Base-by-base conservation (phyloP, 1,140 invertebrate species). In the Sitodiplosis mosellana region DNA sequence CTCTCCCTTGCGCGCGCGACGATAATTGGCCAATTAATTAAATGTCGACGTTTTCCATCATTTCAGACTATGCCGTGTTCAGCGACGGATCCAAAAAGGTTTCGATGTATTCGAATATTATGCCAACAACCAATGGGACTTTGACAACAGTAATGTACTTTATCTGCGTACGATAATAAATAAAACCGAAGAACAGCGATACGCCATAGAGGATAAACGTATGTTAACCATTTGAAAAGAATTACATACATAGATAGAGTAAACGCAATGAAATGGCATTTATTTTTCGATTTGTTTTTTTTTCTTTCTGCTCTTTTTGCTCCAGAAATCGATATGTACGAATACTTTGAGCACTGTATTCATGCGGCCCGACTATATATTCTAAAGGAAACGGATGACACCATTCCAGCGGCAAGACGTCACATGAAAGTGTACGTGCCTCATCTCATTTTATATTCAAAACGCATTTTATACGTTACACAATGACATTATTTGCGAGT, bases 61-160 rank as follows among this genome's bases (percentile, higher is more conserved):
- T 61, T 69, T 1, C 57, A 84, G 82, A 3, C 65, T 87, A 56
- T 77, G 77, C 52, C 70, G 79, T 14, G 76, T 87, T 0, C 83
- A 86, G 51, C 74, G 77, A 42, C 71, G 81, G 21, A 83, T 87
- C 52, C 70, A 69, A 51, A 87, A 86, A 66, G 83, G 83, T 1
- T 85, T 85, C 53, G 81, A 86, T 53, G 81, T 87, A 0, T 85
- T 87, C 52, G 83, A 87, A 55, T 87, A 86, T 56, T 87, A 87
- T 57, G 81, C 82, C 0, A 87, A 84, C 56, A 85, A 83, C 56
- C 81, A 84, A 49, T 87, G 83, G 83, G 81, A 84, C 53, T 87
- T 87, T 57, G 71, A 77, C 21, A 71, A 75, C 51, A 65, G 71
- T 0, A 73, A 77, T 54, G 65, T 68, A 10, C 46, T 62, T 0